Evolutionary conservation across 2,888 invertebrate species (phyloP).

Genomic region (Chironomus tentans): DNA sequence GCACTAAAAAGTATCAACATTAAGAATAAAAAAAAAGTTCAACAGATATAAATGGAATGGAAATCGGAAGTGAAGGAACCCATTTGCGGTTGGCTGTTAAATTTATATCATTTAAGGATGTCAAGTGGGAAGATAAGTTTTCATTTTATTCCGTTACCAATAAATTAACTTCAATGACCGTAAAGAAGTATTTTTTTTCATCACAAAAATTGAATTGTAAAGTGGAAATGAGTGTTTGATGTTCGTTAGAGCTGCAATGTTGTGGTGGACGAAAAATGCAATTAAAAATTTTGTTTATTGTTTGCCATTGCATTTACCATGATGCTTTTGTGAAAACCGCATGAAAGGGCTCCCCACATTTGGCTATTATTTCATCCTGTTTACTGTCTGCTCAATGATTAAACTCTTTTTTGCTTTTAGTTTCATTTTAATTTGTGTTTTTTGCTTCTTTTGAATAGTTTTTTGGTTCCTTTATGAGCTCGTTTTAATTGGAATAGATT

Average conservation of each 20-base stretch:
- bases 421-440: not conserved
- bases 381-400: not conserved
- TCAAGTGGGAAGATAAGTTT: no score
- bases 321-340: not conserved
- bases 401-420: no score
- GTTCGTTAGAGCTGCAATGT: no score
- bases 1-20: not conserved
- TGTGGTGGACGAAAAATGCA: not conserved
- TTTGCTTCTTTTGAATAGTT: not conserved
- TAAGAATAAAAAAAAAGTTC: not conserved
- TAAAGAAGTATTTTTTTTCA: no score
- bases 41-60: not conserved
- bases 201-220: no score
- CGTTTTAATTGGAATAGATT: no score
- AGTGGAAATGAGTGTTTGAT: no score
- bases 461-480: not conserved
- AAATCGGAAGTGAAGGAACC: conserved; percentile 2
- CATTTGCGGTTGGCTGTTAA: not conserved
- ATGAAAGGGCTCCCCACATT: not conserved
- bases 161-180: no score
- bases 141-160: no score
- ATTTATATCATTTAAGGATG: not conserved
- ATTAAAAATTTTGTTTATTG: not conserved
- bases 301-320: no score
- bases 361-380: not conserved